These are phyloP conservation scores for Scomberomorus guttatus DNA, from an alignment of 2,797 vertebrate genomes.

Conservation along the genomic window DNA sequence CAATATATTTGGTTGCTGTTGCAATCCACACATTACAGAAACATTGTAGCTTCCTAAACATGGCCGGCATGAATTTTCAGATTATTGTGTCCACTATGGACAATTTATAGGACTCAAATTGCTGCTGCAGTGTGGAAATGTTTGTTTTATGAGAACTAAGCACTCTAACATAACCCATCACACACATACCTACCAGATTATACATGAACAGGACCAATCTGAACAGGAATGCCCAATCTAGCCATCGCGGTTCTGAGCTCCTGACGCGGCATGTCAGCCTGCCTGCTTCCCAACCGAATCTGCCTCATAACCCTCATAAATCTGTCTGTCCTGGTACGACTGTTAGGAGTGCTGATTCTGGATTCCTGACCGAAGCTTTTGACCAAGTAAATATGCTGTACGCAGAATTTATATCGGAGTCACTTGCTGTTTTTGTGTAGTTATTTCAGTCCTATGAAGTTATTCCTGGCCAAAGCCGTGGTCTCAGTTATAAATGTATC, in stretches of 20 bases:
- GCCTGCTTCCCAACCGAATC: conserved; percentile 37
- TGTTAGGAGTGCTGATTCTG: conserved; percentile 33
- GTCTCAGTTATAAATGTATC: too few species aligned
- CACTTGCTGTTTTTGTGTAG: neutral
- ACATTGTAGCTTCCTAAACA: neutral
- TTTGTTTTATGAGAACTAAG: neutral
- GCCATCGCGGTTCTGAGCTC: conserved; percentile 37
- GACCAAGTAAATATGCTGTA: neutral
- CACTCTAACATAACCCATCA: neutral
- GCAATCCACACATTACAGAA: neutral
- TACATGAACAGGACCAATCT: neutral
- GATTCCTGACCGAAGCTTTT: neutral
- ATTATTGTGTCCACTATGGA: neutral
- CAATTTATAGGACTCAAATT: neutral
- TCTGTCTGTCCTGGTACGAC: neutral
- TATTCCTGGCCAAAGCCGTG: too few species aligned
- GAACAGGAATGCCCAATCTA: conserved; percentile 44
- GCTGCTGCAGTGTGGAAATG: neutral
- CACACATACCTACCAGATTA: neutral
- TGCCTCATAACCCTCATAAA: neutral
- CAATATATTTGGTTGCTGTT: neutral
- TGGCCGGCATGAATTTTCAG: neutral
- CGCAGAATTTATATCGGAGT: conserved; percentile 3
- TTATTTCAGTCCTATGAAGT: too few species aligned
- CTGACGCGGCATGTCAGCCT: conserved; percentile 28